These are phyloP conservation scores for Drosophila nigrodunni DNA, from an alignment of 1,140 invertebrate species.

Conservation along the genomic window DNA sequence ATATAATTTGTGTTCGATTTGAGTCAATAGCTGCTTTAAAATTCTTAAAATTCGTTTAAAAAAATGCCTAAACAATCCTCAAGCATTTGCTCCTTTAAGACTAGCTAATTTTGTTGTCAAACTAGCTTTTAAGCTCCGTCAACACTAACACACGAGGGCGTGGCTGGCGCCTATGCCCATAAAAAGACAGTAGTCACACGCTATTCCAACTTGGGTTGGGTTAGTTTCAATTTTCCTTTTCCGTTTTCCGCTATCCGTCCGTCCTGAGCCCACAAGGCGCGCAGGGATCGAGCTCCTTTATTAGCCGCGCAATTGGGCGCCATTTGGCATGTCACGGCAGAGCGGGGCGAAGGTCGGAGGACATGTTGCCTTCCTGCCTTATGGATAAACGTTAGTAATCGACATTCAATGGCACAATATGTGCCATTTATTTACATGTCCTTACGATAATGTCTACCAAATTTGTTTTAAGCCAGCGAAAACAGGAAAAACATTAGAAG, in stretches of 20 bases:
- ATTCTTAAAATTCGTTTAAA: too few species aligned
- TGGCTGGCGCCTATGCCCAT: constrained; percentile 4
- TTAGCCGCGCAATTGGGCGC: constrained; percentile 47
- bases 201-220: constrained; percentile 69
- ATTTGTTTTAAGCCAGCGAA: constrained; percentile 7
- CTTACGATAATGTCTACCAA: constrained; percentile 37
- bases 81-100: too few species aligned
- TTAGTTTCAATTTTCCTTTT: constrained; percentile 79
- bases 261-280: constrained; percentile 9
- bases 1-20: too few species aligned
- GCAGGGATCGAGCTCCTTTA: constrained; percentile 51
- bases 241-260: constrained; percentile 53
- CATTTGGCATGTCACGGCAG: constrained; percentile 4
- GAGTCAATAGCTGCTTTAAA: too few species aligned
- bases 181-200: constrained; percentile 51
- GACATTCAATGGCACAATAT: constrained; percentile 72
- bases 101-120: too few species aligned
- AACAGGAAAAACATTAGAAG: constrained; percentile 2
- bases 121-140: too few species aligned
- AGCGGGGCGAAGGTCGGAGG: neutral
- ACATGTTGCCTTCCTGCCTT: constrained; percentile 25
- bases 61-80: too few species aligned
- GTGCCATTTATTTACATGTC: constrained; percentile 72
- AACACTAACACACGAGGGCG: constrained; percentile 25
- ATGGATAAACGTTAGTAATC: constrained; percentile 67